Percentiles rank a stretch among this genome's conserved stretches.
Conservation (phyloP, 2,888 invertebrate genomes). For the Gandaritis pyraliata region DNA sequence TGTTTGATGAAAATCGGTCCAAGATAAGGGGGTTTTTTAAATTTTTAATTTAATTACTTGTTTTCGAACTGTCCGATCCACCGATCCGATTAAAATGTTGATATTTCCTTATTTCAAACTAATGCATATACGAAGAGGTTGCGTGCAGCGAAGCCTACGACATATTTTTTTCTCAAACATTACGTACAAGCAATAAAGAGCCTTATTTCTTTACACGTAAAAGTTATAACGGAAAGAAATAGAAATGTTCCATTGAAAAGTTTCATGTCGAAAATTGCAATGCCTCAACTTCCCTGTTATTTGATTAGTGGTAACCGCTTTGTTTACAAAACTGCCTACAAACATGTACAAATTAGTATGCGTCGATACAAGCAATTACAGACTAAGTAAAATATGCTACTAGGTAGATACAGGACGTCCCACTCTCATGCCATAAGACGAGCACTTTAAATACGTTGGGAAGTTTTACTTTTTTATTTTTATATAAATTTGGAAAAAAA, state of each 20-base stretch:
- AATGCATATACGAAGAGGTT: constrained; percentile 41
- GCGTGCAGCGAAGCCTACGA: constrained; percentile 41
- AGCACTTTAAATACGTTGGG: too few species aligned
- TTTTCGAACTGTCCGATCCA: constrained; percentile 34
- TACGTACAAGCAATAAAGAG: constrained; percentile 2
- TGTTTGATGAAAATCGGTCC: too few species aligned
- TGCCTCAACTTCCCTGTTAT: constrained; percentile 32
- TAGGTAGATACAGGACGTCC: too few species aligned
- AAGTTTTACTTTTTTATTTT: too few species aligned
- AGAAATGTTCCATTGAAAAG: constrained; percentile 21
- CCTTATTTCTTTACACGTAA: constrained; percentile 8
- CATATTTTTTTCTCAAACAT: constrained; percentile 17
- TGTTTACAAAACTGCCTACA: constrained; percentile 25
- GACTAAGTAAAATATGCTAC: background rate
- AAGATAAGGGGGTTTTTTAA: too few species aligned
- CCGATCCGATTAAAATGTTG: constrained; percentile 27
- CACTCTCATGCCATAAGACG: too few species aligned
- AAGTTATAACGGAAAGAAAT: background rate
- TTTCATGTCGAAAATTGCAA: constrained; percentile 32
- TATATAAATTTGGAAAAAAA: too few species aligned
- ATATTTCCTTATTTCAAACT: constrained; percentile 21
- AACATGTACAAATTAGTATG: constrained; percentile 12
- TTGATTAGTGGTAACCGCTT: constrained; percentile 30
- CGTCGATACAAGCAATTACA: constrained; percentile 23
- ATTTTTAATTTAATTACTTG: too few species aligned